Evolutionary conservation across 2,888 invertebrate genomes (phyloP).

Genomic region (Coelopa pilipes): DNA sequence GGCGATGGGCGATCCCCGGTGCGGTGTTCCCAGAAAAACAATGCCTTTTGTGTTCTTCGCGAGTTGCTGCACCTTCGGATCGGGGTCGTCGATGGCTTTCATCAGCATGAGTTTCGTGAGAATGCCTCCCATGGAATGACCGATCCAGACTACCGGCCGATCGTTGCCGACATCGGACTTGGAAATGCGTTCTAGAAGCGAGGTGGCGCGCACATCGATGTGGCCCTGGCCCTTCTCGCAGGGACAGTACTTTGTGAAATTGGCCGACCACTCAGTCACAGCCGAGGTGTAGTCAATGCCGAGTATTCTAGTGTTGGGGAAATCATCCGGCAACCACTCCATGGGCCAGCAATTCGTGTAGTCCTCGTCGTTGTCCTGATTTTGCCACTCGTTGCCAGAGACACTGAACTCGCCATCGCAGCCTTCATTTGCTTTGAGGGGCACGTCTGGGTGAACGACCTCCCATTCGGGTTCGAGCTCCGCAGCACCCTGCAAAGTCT

Average conservation of each 20-base stretch:
- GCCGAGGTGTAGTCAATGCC: slow-evolving; percentile 91
- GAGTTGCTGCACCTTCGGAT: slow-evolving; percentile 70
- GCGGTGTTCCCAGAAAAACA: slow-evolving; percentile 91
- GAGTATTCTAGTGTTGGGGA: slow-evolving; percentile 77
- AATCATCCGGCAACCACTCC: slow-evolving; percentile 91
- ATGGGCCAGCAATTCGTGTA: slow-evolving; percentile 91
- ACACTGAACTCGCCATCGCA: slow-evolving; percentile 68
- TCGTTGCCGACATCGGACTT: slow-evolving; percentile 80
- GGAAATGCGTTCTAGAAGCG: slow-evolving; percentile 75
- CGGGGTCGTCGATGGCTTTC: slow-evolving; percentile 71
- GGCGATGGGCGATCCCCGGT: slow-evolving; percentile 84
- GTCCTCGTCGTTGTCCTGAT: slow-evolving; percentile 60
- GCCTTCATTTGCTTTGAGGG: slow-evolving; percentile 56
- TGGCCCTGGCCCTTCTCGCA: slow-evolving; percentile 70
- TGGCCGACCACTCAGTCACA: slow-evolving; percentile 83
- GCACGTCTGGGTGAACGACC: slow-evolving; percentile 66
- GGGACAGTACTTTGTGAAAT: slow-evolving; percentile 67
- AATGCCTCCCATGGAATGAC: slow-evolving; percentile 96
- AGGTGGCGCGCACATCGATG: slow-evolving; percentile 75
- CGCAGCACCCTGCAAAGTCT: slow-evolving; percentile 58
- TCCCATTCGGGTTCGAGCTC: slow-evolving; percentile 66
- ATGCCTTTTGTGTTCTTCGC: slow-evolving; percentile 82
- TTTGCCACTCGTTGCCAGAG: slow-evolving; percentile 63
- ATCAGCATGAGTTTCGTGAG: slow-evolving; percentile 87
- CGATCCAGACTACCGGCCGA: slow-evolving; percentile 88